phyloP scores from a whole-genome alignment of 2,113 vertebrate species.

The Xiphorhynchus elegans region DNA sequence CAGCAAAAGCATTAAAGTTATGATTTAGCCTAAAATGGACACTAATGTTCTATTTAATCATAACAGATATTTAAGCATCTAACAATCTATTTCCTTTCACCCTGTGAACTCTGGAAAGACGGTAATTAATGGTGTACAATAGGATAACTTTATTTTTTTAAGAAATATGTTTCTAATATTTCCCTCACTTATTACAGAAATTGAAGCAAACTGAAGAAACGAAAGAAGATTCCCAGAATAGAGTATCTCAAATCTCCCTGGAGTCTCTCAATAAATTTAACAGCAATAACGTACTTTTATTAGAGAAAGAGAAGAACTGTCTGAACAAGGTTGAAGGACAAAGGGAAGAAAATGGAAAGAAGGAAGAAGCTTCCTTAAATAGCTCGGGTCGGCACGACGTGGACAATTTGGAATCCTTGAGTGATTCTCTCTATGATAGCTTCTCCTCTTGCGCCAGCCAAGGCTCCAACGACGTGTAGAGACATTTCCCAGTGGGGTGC shows the following conservation, averaged over 20 bases:
- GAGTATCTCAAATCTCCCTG: constrained; percentile 79
- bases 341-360: constrained; percentile 67
- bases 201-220: constrained; percentile 78
- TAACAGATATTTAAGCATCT: constrained; percentile 53
- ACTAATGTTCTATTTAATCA: constrained; percentile 68
- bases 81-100: constrained; percentile 58
- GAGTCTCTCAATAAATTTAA: constrained; percentile 86
- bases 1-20: constrained; percentile 65
- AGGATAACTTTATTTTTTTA: constrained; percentile 62
- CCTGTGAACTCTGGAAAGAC: constrained; percentile 26
- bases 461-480: constrained; percentile 81
- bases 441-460: constrained; percentile 90
- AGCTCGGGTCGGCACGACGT: constrained; percentile 63
- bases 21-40: constrained; percentile 70
- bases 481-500: background rate
- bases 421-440: constrained; percentile 89
- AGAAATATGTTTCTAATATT: constrained; percentile 74
- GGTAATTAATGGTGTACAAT: constrained; percentile 47
- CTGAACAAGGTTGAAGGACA: constrained; percentile 61
- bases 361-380: constrained; percentile 71
- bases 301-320: constrained; percentile 69
- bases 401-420: constrained; percentile 83
- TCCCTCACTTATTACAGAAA: constrained; percentile 77
- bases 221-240: constrained; percentile 69
- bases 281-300: constrained; percentile 74